Conservation (phyloP, 1,140 invertebrate genomes). For the Drusus annulatus region DNA sequence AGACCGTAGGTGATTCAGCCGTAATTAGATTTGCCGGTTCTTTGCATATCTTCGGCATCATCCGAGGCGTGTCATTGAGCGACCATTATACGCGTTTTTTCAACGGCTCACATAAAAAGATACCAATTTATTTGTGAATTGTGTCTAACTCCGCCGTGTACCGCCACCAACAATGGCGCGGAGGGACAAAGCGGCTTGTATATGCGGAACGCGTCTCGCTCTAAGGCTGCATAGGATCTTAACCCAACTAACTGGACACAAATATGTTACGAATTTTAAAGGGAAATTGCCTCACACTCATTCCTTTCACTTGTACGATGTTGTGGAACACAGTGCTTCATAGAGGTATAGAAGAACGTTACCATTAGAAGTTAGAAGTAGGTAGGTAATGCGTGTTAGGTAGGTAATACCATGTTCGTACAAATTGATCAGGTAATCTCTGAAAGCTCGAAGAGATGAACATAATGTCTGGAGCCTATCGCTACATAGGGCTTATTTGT, state of each 20-base stretch:
- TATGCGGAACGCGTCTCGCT: neutral
- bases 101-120: constrained; percentile 29
- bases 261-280: too few relatives aligned
- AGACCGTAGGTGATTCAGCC: neutral
- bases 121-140: constrained; percentile 46
- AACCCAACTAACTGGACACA: too few relatives aligned
- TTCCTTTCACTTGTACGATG: too few relatives aligned
- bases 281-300: too few relatives aligned
- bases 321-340: too few relatives aligned
- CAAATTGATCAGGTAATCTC: too few relatives aligned
- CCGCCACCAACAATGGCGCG: constrained; percentile 16
- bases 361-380: neutral
- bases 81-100: constrained; percentile 49
- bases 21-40: constrained; percentile 54
- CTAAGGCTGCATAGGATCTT: too few relatives aligned
- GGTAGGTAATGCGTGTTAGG: too few relatives aligned
- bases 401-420: too few relatives aligned
- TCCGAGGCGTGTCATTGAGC: constrained; percentile 45
- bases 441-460: too few relatives aligned
- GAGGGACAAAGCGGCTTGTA: neutral
- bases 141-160: constrained; percentile 22
- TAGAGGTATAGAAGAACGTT: neutral
- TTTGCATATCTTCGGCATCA: constrained; percentile 40
- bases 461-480: too few relatives aligned
- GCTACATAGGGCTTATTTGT: too few relatives aligned